Conservation (phyloP, 2,797 vertebrate species). For the Coilia nasus region DNA sequence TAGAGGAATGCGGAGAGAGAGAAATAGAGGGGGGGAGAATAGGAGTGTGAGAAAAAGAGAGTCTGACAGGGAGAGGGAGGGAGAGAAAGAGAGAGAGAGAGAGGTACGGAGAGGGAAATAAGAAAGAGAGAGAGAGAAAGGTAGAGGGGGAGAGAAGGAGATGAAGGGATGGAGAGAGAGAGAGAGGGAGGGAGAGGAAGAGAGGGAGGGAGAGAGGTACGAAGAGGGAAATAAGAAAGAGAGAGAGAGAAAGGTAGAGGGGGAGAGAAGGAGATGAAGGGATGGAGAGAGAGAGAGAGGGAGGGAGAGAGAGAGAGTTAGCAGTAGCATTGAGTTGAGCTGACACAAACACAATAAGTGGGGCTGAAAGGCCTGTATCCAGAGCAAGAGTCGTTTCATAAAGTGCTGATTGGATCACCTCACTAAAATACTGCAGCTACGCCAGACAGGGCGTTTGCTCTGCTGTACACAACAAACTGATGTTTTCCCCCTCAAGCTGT, state of each 20-base stretch:
- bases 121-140: background rate
- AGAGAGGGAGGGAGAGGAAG: conserved; percentile 6
- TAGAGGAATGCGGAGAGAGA: no score
- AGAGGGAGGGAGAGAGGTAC: background rate
- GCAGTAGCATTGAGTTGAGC: background rate
- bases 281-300: conserved; percentile 45
- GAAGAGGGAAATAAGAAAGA: conserved; percentile 25
- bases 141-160: background rate
- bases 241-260: background rate
- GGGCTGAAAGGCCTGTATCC: no score
- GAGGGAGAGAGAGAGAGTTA: background rate
- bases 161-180: conserved; percentile 34
- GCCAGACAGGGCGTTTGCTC: no score
- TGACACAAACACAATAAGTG: no score
- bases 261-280: conserved; percentile 29
- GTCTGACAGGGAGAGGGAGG: background rate
- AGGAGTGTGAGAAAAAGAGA: no score
- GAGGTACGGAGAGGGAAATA: no score
- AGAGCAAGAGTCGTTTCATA: no score
- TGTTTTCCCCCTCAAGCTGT: background rate
- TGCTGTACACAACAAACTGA: no score
- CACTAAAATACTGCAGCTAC: no score
- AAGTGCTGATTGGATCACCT: no score
- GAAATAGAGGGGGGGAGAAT: no score
- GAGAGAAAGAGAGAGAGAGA: background rate